Evolutionary conservation across 2,888 invertebrate genomes (phyloP).

Genomic region (Lithophane socia): DNA sequence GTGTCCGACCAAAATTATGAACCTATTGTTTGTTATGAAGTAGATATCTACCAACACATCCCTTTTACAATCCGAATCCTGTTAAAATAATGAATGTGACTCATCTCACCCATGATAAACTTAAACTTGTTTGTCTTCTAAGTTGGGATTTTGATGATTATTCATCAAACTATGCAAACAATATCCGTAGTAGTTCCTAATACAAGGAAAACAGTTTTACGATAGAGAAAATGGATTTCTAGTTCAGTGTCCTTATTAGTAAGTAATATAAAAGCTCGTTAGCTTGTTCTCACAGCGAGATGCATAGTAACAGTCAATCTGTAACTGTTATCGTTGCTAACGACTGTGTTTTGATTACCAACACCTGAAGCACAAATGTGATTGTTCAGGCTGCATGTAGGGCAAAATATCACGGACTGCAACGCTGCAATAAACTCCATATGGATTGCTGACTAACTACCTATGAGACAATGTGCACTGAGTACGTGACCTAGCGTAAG

Average conservation of each 20-base stretch:
- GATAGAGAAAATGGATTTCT: background rate
- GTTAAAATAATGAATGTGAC: constrained; percentile 17
- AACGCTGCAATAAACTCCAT: constrained; percentile 70
- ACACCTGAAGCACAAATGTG: constrained; percentile 80
- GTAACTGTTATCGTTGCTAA: constrained; percentile 70
- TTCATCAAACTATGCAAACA: background rate
- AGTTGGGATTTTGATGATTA: background rate
- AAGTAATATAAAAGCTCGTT: constrained; percentile 46
- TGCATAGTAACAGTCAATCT: constrained; percentile 68
- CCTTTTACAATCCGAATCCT: constrained; percentile 39
- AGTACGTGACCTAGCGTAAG: constrained; percentile 71
- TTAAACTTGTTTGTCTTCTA: background rate
- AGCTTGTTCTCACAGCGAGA: constrained; percentile 34
- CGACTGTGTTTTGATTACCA: constrained; percentile 76
- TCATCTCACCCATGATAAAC: background rate
- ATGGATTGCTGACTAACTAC: constrained; percentile 65
- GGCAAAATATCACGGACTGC: constrained; percentile 77
- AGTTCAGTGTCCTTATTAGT: constrained; percentile 27
- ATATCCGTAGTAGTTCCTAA: background rate
- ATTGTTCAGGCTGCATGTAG: constrained; percentile 72
- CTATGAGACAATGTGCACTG: constrained; percentile 63
- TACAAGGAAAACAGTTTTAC: background rate
- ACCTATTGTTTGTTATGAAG: constrained; percentile 48
- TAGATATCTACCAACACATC: constrained; percentile 37
- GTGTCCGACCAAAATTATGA: constrained; percentile 53